Base-by-base conservation (phyloP, 2,888 invertebrate genomes). In the Thelaira solivaga region DNA sequence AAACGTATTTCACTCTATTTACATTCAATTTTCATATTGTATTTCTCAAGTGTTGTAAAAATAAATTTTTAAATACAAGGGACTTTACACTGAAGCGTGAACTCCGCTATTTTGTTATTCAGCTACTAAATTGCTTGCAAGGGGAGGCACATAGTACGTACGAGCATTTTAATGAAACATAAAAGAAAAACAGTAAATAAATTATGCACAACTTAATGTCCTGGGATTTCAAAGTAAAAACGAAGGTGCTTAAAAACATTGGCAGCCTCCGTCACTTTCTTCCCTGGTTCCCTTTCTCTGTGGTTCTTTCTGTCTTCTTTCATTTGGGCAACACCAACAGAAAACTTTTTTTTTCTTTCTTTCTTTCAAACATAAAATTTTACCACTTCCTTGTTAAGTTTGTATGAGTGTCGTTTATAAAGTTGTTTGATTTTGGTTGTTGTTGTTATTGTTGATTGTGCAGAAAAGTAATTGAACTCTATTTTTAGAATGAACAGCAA, bases 401-500 rank as follows among this genome's bases (percentile, higher is more conserved):
- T 59, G 49, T 65, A 45, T 18, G 41, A 16, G 16, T 34, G 45
- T 53, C 31, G 61, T 11, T 24, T 36, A 36, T 34, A 20, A 45
- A 59, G 36, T 39, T 67, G 34, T 67, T 59, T 26, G 29, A 29
- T 62, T 55, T 39, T 22, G 41, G 36, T 13, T 67, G 26, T 34
- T 29, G 24, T n/a, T 45, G 43, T 13, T 65, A 43, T n/a, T 59
- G 29, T 43, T 49, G 68, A n/a, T 64, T 72, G 62, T 77, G 62
- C 67, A 76, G 65, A 76, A 73, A 77, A 69, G 73, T 77, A 77
- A 77, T 77, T 77, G 77, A 77, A 77, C 73, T 77, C 77, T 77
- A 77, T 77, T 64, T 73, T 73, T 77, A 77, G 68, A 77, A 41
- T 43, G 61, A 72, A 67, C 47, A 64, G 11, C 57, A 71, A 72